phyloP scores from a whole-genome alignment of 2,113 vertebrate genomes.

The Sceloporus tristichus region DNA sequence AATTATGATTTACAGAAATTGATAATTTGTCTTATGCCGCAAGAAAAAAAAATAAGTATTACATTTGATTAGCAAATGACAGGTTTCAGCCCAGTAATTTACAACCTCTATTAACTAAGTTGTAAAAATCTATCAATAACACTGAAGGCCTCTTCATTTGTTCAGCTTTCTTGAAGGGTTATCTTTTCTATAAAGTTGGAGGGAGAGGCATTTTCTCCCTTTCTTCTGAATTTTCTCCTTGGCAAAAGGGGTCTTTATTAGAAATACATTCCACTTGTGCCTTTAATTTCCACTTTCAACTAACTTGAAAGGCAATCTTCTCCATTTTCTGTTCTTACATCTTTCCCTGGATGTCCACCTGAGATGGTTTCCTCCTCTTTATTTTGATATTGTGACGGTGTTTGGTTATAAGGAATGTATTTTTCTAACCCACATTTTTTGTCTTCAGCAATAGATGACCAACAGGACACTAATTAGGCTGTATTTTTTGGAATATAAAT shows the following conservation, averaged over 20 bases:
- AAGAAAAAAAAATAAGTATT: slow-evolving; percentile 69
- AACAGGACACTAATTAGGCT: background rate
- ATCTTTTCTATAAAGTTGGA: background rate
- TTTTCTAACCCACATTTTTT: no score
- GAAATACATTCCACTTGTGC: background rate
- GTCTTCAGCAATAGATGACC: no score
- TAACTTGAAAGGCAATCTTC: background rate
- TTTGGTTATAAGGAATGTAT: background rate
- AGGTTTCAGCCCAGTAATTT: slow-evolving; percentile 73
- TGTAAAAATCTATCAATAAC: slow-evolving; percentile 60
- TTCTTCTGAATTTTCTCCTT: background rate
- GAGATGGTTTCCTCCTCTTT: no score
- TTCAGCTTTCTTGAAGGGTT: slow-evolving; percentile 19
- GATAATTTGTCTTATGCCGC: slow-evolving; percentile 72
- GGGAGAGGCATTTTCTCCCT: background rate
- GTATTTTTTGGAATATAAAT: slow-evolving; percentile 1
- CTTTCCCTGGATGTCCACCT: background rate
- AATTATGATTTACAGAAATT: slow-evolving; percentile 59
- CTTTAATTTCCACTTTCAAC: background rate
- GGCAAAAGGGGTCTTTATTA: background rate
- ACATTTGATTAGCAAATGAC: slow-evolving; percentile 74
- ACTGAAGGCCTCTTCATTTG: slow-evolving; percentile 38
- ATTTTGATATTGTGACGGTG: background rate
- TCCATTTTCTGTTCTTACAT: background rate
- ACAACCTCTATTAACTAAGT: slow-evolving; percentile 72